Evolutionary conservation across 2,797 vertebrate genomes (phyloP), one percentile per base, ranked within the genome.

Genomic region (Pangasius macronema): DNA sequence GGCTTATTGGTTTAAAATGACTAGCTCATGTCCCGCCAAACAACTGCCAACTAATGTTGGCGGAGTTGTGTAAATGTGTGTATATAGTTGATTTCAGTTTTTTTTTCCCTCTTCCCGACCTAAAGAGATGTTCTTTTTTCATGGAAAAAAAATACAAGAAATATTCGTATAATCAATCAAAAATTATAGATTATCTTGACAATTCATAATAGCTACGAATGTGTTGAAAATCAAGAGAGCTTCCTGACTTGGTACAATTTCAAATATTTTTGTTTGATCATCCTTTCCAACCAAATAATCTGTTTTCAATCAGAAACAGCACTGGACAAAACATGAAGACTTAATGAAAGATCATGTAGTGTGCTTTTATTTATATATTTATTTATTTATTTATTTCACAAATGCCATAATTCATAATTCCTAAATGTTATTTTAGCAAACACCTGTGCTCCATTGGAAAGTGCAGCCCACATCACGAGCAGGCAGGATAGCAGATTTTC

Each of bases 1-100:
- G 91, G 92, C 91, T 92, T 94, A 92, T 93, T 94, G 91, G 77
- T 93, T 93, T 90, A 91, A 91, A 91, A 93, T 88, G 92, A 94
- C 93, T 92, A 90, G 91, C 93, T 92, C 90, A 88, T 90, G 91
- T 92, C 91, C 91, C 93, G 92, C 91, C 77, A 86, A 82, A n/a
- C 88, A 55, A 68, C 85, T 82, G 53, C 65, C 77, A 53, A 39
- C 65, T 49, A 5, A 57, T 24, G 80, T 81, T 49, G 70, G 67
- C 82, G 42, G 90, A 87, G 80, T 33, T 49, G 27, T 75, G 55
- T 42, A n/a, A 76, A 67, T 63, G 82, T 86, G 85, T 88, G 59
- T 82, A 67, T 87, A 57, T 75, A 70, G 59, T 76, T 61, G 85
- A 77, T 85, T 75, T 75, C 27, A 24, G 33, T 24, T 24, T n/a